Evolutionary conservation across 2,888 invertebrate species (phyloP), one percentile per base, ranked within the genome.

Genomic region (Mythimna impura): DNA sequence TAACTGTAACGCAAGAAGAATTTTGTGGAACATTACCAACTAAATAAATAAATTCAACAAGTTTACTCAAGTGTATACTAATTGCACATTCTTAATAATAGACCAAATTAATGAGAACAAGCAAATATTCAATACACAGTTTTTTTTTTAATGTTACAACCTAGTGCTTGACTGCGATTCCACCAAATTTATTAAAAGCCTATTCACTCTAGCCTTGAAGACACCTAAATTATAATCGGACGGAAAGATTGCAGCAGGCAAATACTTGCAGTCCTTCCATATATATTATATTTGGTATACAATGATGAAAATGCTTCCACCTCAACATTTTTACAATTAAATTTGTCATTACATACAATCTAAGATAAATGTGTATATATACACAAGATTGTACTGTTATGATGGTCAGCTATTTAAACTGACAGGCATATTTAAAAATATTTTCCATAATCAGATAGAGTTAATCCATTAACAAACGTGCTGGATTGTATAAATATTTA

Each of bases 351-450:
- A 25, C 40, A 61, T 30, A 62, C 64, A 69, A 73, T 76, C 8
- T 73, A 47, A 71, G 73, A 76, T 70, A 71, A 71, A 34, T 68
- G 22, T 75, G 73, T 76, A 71, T 17, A 74, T 65, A 60, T 50
- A 0, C 50, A 3, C 50, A 57, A 78, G 83, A 76, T 75, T 81
- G 76, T 20, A 76, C 57, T 67, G 22, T 66, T 76, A 63, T 67
- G 65, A 77, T 83, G 87, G 86, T 83, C 87, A 86, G 81, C 78
- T 71, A 12, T 68, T 77, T 61, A 72, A 73, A 82, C 79, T 76
- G 85, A 83, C 82, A 69, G 58, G 50, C 43, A 68, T 63, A 69
- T 82, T 71, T 71, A 55, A 69, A 73, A 71, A 77, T 80, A 70
- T 75, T 47, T 73, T 68, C 63, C 30, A 55, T 60, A 64, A 63